Conservation (phyloP, 1,140 invertebrate genomes). For the Drosophila ogumai region DNA sequence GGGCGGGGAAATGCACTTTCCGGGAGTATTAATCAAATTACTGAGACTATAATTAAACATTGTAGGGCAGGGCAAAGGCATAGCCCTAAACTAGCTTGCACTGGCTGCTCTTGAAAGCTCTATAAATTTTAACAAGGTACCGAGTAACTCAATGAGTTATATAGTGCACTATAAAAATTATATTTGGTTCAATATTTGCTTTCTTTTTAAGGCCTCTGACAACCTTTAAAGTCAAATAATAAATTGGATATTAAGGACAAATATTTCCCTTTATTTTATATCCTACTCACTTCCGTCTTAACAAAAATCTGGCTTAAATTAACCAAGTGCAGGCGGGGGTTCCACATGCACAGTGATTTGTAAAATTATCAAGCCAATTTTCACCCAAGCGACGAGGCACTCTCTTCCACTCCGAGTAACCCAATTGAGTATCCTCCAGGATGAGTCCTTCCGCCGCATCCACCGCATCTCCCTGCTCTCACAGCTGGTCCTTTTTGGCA, state of each 20-base stretch:
- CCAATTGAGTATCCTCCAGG: constrained; percentile 30
- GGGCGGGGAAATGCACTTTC: constrained; percentile 37
- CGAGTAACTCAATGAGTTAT: constrained; percentile 2
- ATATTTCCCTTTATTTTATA: not conserved
- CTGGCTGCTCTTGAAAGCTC: constrained; percentile 36
- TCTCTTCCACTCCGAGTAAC: constrained; percentile 42
- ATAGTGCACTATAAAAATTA: not conserved
- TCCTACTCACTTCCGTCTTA: not conserved
- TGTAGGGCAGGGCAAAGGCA: constrained; percentile 25
- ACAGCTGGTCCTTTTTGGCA: constrained; percentile 15
- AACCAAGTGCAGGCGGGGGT: not conserved
- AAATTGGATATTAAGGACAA: accelerated
- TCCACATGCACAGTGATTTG: constrained; percentile 30
- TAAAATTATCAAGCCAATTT: constrained; percentile 42
- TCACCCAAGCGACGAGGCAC: constrained; percentile 29
- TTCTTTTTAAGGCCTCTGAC: too few species aligned
- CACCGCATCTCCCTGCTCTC: not conserved
- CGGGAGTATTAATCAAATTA: constrained; percentile 49
- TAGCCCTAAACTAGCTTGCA: not conserved
- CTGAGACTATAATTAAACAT: constrained; percentile 45
- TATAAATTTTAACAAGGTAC: constrained; percentile 18
- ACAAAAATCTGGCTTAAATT: not conserved
- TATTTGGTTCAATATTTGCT: not conserved
- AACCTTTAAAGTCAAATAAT: not conserved
- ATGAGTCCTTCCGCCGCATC: not conserved